Evolutionary conservation across 2,113 vertebrate species (phyloP).

Genomic region (Hydrolagus affinis): DNA sequence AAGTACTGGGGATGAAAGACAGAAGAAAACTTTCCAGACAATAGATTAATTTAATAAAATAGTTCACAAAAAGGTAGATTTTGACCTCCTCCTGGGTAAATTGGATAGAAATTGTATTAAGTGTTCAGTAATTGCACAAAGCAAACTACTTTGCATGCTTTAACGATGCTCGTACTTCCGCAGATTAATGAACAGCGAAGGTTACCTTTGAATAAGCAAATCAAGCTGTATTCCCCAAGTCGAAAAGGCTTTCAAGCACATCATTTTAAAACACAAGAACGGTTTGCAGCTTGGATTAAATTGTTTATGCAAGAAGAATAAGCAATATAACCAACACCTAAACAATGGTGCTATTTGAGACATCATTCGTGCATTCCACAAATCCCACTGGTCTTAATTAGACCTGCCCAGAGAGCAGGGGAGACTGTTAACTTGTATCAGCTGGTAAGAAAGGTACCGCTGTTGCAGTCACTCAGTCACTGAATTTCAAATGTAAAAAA

Average conservation of each 20-base stretch:
- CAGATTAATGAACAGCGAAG: not conserved
- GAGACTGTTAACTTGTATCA: slow-evolving; percentile 60
- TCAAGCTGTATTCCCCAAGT: too few species aligned
- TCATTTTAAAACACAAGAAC: slow-evolving; percentile 32
- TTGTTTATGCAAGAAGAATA: slow-evolving; percentile 42
- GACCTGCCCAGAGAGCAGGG: slow-evolving; percentile 48
- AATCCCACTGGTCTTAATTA: slow-evolving; percentile 59
- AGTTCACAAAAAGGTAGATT: too few species aligned
- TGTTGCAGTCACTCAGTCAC: slow-evolving; percentile 45
- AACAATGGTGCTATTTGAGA: slow-evolving; percentile 49
- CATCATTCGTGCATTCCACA: slow-evolving; percentile 54
- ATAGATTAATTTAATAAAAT: too few species aligned
- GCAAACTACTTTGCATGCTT: not conserved
- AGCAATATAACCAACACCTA: slow-evolving; percentile 40
- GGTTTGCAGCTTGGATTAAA: slow-evolving; percentile 47
- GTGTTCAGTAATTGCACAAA: not conserved
- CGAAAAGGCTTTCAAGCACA: not conserved
- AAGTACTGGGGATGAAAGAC: not conserved
- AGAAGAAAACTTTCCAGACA: too few species aligned
- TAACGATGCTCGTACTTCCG: not conserved
- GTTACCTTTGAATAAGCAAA: not conserved
- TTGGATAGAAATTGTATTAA: not conserved
- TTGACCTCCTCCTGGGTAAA: too few species aligned
- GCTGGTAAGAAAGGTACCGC: slow-evolving; percentile 44
- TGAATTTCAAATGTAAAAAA: not conserved